Evolutionary conservation across 2,888 invertebrate species (phyloP), one percentile per base, ranked within the genome.

Genomic region (Tetheella fluctuosa): DNA sequence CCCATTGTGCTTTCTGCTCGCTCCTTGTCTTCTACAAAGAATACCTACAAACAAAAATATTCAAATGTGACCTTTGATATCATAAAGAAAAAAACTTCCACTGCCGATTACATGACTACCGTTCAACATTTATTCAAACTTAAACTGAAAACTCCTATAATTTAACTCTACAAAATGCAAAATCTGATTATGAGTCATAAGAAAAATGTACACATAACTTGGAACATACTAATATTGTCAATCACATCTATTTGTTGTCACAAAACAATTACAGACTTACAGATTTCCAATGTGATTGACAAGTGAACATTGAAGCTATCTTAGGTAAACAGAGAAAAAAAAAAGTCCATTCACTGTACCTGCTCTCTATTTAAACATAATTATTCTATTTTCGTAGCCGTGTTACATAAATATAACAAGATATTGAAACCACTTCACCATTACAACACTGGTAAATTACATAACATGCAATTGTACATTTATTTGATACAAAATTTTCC

Each of bases 1-100:
- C 88, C 90, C 88, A 88, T 90, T 34, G 83, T 79, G 70, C 79
- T 86, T 65, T 88, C 89, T 8, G 85, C 79, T 23, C 90, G 83
- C 65, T 92, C 90, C 70, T 91, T 88, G 75, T 93, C 93, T 73
- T 94, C 90, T 71, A 94, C 88, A 73, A 94, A 94, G 79, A 90
- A 84, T 67, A 94, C 94, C 94, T 94, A 69, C 15, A 64, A 28
- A 17, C 25, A 12, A 34, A 20, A 34, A 20, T 34, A 13, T 34
- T 13, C 34, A 2, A 34, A 13, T 34, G 7, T 3, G 2, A 34
- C 34, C 13, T 34, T 13, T 13, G 2, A 30, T 30, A 10, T 2
- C 34, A 34, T 7, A 13, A 7, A 34, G 0, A 2, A 34, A 34
- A 34, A 30, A 8, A 30, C 5, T 28, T 28, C n/a, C 25, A 25